These are phyloP conservation scores for Sorex fumeus DNA, from an alignment of 2,113 vertebrate species.

Conservation along the genomic window DNA sequence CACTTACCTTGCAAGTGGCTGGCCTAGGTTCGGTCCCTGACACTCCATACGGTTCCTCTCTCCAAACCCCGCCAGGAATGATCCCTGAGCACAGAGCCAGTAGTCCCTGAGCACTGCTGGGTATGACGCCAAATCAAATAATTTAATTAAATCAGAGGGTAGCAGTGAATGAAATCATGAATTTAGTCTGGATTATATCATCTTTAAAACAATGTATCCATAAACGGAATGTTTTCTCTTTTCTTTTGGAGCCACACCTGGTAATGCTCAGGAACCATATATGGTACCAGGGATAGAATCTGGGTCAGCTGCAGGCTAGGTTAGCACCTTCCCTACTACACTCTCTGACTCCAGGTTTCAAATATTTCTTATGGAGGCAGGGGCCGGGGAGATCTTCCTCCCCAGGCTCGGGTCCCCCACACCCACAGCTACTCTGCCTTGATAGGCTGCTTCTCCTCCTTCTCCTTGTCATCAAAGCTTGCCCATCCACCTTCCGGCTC, in stretches of 20 bases:
- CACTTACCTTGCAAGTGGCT: too few relatives aligned
- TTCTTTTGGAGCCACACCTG: neutral
- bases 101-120: too few relatives aligned
- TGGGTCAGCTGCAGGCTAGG: too few relatives aligned
- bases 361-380: neutral
- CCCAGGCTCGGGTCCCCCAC: neutral
- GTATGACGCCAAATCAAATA: neutral
- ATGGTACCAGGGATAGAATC: too few relatives aligned
- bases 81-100: conserved; percentile 34
- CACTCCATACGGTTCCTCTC: too few relatives aligned
- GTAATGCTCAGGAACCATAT: too few relatives aligned
- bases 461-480: neutral
- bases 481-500: neutral
- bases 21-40: too few relatives aligned
- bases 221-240: neutral
- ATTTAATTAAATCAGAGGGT: neutral
- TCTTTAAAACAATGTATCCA: neutral
- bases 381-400: neutral
- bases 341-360: neutral
- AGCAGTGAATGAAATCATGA: neutral
- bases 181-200: neutral
- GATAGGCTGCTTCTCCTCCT: neutral
- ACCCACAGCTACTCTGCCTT: neutral
- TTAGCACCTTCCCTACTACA: too few relatives aligned
- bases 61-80: neutral